Evolutionary conservation across 2,797 vertebrate genomes (phyloP).

Genomic region (Rhinogobio ventralis): DNA sequence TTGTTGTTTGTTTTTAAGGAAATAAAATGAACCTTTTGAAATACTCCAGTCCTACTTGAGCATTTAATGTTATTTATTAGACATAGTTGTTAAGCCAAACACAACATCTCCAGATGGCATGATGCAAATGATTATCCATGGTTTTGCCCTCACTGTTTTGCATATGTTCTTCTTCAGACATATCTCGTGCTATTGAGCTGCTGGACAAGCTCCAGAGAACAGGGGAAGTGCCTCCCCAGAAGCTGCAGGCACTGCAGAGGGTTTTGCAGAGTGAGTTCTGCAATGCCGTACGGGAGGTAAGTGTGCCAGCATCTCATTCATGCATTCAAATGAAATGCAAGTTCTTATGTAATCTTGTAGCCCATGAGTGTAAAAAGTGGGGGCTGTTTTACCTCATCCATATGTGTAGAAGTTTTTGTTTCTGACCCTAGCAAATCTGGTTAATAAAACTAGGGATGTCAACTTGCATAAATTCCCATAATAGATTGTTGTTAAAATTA

Average conservation of each 20-base stretch:
- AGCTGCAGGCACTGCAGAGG: constrained; percentile 95
- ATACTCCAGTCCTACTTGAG: background rate
- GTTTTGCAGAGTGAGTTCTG: constrained; percentile 99
- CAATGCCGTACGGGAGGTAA: constrained; percentile 96
- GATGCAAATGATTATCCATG: constrained; percentile 13
- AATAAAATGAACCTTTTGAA: background rate
- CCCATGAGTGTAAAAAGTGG: background rate
- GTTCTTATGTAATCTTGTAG: background rate
- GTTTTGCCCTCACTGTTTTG: constrained; percentile 43
- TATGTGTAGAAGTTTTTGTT: background rate
- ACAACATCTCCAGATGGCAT: constrained; percentile 13
- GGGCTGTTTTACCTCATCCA: background rate
- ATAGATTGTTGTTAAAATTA: background rate
- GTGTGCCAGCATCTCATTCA: constrained; percentile 46
- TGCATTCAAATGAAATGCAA: background rate
- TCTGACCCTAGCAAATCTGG: background rate
- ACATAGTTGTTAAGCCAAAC: constrained; percentile 6
- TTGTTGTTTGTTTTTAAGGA: background rate
- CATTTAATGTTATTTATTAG: background rate
- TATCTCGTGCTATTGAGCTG: constrained; percentile 96
- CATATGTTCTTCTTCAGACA: constrained; percentile 79
- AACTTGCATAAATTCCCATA: background rate
- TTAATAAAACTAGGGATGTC: background rate
- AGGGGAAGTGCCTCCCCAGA: constrained; percentile 96
- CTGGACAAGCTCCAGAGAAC: constrained; percentile 96